Base-by-base conservation (phyloP, 2,797 vertebrate genomes). In the Yasuhikotakia modesta region DNA sequence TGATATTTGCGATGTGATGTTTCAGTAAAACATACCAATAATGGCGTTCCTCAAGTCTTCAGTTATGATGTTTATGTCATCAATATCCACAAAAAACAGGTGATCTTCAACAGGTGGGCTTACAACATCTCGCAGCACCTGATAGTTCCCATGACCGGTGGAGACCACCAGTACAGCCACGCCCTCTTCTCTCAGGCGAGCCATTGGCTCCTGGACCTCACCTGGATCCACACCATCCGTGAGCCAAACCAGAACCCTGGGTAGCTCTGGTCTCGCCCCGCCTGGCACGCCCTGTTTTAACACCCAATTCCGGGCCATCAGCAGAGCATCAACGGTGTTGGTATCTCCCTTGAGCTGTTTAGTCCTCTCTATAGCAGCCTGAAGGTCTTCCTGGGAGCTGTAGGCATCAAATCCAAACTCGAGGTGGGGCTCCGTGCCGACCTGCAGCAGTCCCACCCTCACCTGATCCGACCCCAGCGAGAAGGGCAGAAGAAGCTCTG, bases 241-340 rank as follows among this genome's bases (percentile, higher is more conserved):
- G 85, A 99, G 88, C 97, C 97, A 99, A 52, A 99, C 92, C 89
- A 99, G 86, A 6, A 97, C 97, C 80, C 96, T 95, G 0, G 97
- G 96, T 4, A 98, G 94, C 0, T 87, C 93, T 0, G 81, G 78
- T 43, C 95, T 89, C 39, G 95, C 91, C 0, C 95, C 95, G 0
- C 63, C 87, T 0, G 30, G 27, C 0, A 81, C 90, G 0, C 89
- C 87, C 0, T 83, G 84, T 0, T 83, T 90, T 81, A 97, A 92
- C 55, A 96, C 86, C 55, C 87, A 79, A 3, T 95, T 88, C 79
- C 87, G 93, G 50, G 94, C 96, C 0, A 92, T 90, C 17, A 85
- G 86, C 79, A 99, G 88, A 0, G 96, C 97, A 10, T 89, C 88
- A 74, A 95, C 96, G 0, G 97, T 98, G 90, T 99, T 98, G 69